A percentile compares a stretch with the other conserved stretches of the same genome.
Evolutionary conservation across 2,888 invertebrate species (phyloP).

Genomic region (Elegia similella): DNA sequence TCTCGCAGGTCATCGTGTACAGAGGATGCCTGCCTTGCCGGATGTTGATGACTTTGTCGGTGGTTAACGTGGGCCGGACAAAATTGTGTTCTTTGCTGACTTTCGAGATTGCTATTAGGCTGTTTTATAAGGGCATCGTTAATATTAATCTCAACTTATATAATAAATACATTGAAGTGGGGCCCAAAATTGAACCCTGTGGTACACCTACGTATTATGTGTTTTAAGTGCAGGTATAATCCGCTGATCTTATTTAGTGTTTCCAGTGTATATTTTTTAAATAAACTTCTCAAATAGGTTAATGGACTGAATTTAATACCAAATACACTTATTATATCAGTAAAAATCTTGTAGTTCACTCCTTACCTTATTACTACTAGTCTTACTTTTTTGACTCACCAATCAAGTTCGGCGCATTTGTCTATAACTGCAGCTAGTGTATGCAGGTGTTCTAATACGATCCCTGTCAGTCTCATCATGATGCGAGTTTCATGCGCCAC

Average conservation of each 20-base stretch:
- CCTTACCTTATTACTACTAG: no score
- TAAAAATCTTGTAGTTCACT: no score
- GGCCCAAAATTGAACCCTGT: background rate
- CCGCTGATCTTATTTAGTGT: no score
- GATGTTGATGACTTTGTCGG: slow-evolving; percentile 81
- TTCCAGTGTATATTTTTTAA: no score
- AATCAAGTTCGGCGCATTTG: slow-evolving; percentile 85
- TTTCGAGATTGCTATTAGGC: slow-evolving; percentile 85
- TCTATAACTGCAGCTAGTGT: slow-evolving; percentile 81
- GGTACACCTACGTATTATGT: background rate
- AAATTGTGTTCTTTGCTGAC: slow-evolving; percentile 85
- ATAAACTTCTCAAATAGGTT: no score
- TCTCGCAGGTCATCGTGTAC: slow-evolving; percentile 83
- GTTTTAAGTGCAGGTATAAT: no score
- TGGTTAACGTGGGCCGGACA: slow-evolving; percentile 83
- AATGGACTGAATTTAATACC: no score
- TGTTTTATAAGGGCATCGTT: slow-evolving; percentile 43
- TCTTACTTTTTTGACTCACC: slow-evolving; percentile 61
- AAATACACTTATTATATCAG: no score
- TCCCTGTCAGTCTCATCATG: slow-evolving; percentile 84
- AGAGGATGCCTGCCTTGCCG: slow-evolving; percentile 89
- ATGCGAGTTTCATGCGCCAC: slow-evolving; percentile 90
- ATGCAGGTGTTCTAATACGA: slow-evolving; percentile 81
- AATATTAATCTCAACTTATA: background rate
- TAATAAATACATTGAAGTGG: background rate